A percentile compares a stretch with the other conserved stretches of the same genome.
Evolutionary conservation across 1,140 invertebrate species (phyloP).

Genomic region (Scaptomyza pallida): DNA sequence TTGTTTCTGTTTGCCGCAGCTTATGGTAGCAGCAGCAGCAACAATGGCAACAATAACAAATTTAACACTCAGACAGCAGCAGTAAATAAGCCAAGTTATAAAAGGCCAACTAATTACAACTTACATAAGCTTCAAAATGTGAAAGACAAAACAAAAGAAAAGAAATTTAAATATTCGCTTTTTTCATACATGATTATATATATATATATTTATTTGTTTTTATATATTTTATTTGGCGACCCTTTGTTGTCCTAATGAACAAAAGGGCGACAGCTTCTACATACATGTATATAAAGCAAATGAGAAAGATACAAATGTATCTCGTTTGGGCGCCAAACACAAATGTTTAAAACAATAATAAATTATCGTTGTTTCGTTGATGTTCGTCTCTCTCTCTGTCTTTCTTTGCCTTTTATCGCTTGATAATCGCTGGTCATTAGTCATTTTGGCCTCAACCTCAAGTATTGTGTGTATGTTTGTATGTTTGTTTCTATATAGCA

Average conservation of each 20-base stretch:
- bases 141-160: background rate
- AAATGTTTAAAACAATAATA: conserved; percentile 83
- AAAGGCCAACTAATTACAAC: conserved; percentile 80
- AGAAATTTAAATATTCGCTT: conserved; percentile 46
- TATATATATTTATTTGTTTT: conserved; percentile 11
- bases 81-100: conserved; percentile 60
- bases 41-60: too few species aligned
- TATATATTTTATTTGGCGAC: conserved; percentile 19
- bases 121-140: conserved; percentile 47
- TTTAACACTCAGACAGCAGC: conserved; percentile 64
- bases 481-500: conserved; percentile 62
- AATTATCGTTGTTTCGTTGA: conserved; percentile 61
- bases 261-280: conserved; percentile 51
- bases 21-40: conserved; percentile 64
- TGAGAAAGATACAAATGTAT: conserved; percentile 70
- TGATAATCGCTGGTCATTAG: conserved; percentile 83
- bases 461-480: conserved; percentile 62
- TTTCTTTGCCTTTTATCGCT: conserved; percentile 75
- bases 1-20: conserved; percentile 46
- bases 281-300: conserved; percentile 1
- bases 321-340: conserved; percentile 81
- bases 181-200: conserved; percentile 5
- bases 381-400: conserved; percentile 30
- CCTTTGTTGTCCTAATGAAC: conserved; percentile 75
- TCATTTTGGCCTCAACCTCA: conserved; percentile 81